Conservation (phyloP, 2,888 invertebrate genomes). For the Ennomos fuscantarius region DNA sequence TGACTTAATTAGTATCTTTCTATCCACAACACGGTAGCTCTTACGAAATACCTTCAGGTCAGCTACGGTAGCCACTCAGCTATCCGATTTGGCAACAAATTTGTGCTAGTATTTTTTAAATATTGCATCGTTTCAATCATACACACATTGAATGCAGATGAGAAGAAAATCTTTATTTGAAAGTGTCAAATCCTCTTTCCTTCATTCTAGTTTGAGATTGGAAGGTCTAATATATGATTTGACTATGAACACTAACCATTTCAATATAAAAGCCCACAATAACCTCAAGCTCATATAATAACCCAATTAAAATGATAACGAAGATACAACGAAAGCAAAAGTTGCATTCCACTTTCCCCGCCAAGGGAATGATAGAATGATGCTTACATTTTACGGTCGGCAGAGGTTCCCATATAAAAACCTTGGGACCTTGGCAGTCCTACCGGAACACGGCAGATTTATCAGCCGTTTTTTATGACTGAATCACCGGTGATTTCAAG, state of each 20-base stretch:
- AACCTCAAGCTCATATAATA: slow-evolving; percentile 10
- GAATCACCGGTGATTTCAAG: slow-evolving; percentile 41
- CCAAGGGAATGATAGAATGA: slow-evolving; percentile 44
- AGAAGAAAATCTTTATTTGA: no score
- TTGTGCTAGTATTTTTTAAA: no score
- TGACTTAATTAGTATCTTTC: no score
- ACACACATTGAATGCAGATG: no score
- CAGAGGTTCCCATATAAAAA: slow-evolving; percentile 59
- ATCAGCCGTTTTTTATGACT: slow-evolving; percentile 62
- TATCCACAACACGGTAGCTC: no score
- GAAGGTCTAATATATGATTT: no score
- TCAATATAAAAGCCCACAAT: slow-evolving; percentile 8
- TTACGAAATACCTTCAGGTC: no score
- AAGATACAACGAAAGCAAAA: slow-evolving; percentile 56
- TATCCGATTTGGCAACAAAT: no score
- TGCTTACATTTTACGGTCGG: slow-evolving; percentile 58
- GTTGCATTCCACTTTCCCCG: slow-evolving; percentile 61
- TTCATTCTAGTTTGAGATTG: no score
- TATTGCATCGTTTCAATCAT: no score
- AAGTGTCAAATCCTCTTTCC: no score
- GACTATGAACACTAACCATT: neutral
- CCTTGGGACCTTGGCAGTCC: slow-evolving; percentile 45
- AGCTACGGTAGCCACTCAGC: no score
- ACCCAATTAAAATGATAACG: slow-evolving; percentile 34
- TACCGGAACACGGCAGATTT: slow-evolving; percentile 60